Conservation (phyloP, 2,113 vertebrate species). For the Amphiprion percula region DNA sequence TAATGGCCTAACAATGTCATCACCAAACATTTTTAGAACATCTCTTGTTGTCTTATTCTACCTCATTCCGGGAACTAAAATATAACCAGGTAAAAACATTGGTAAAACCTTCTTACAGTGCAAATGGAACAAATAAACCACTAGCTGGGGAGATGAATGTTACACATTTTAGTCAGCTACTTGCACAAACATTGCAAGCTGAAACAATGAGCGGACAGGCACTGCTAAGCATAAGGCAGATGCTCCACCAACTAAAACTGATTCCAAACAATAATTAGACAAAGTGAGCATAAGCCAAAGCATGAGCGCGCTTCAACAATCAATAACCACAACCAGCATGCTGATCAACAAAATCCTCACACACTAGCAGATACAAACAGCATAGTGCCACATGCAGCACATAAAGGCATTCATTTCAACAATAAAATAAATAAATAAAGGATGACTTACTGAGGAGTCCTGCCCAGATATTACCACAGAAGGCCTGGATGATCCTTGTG, state of each 20-base stretch:
- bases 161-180: neutral
- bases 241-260: slow-evolving; percentile 4
- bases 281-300: slow-evolving; percentile 8
- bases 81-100: too few relatives aligned
- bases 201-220: neutral
- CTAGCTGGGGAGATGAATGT: too few relatives aligned
- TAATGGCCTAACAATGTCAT: too few relatives aligned
- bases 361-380: neutral
- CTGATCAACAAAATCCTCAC: slow-evolving; percentile 11
- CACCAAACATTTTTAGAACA: too few relatives aligned
- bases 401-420: neutral
- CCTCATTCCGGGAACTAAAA: too few relatives aligned
- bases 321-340: slow-evolving; percentile 29
- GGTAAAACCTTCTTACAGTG: too few relatives aligned
- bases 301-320: slow-evolving; percentile 13
- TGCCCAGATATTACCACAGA: neutral
- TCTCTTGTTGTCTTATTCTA: too few relatives aligned
- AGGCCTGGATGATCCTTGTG: slow-evolving; percentile 22
- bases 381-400: neutral
- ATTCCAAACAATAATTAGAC: slow-evolving; percentile 25
- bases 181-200: neutral
- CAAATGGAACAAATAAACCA: too few relatives aligned
- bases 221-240: neutral
- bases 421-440: neutral
- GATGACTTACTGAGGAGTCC: slow-evolving; percentile 13